Evolutionary conservation across 30 jellyfish, hydroid and myxozoan species (phyloP), one percentile per base, ranked within the genome.

Genomic region (Hydractinia symbiolongicarpus): DNA sequence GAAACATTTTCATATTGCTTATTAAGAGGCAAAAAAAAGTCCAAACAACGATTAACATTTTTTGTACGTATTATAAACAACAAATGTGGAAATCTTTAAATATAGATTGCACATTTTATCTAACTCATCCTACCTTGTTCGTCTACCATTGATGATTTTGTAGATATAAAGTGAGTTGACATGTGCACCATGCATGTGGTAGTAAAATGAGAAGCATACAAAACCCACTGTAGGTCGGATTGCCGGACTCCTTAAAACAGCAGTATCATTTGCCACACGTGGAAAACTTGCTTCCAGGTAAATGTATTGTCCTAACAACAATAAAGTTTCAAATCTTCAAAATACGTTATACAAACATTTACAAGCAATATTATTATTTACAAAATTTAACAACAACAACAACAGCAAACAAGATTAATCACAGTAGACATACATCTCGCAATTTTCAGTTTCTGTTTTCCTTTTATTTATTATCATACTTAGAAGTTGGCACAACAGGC

Each of bases 151-250:
- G 60, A 49, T 53, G 10, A 83, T 72, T 64, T 70, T 61, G 82
- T 91, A 91, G 7, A 86, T 92, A 83, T 91, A 83, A 15, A 91
- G 84, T 57, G 52, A 54, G 55, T 84, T 81, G 5, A 91, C 95
- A 56, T 91, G 96, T 11, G 98, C 73, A 6, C 98, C 98, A 76
- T 91, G 98, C 98, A 91, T 91, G 77, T 91, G 98, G 66, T 79
- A 91, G 84, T 83, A 83, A 62, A 91, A 91, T 67, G 74, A 79
- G 70, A 91, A 67, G 55, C 98, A 91, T n/a, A 83, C 95, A 9
- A 72, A 72, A 5, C 96, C 79, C 9, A 30, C 82, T 14, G 88
- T 81, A 57, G 98, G 95, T 53, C 79, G 90, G 79, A 91, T 91
- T 53, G 92, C 92, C 8, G 98, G 98, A 73, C 98, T 91, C 69